These are phyloP conservation scores for Strigamia maritima DNA, from an alignment of 2,888 invertebrate species.

Conservation along the genomic window DNA sequence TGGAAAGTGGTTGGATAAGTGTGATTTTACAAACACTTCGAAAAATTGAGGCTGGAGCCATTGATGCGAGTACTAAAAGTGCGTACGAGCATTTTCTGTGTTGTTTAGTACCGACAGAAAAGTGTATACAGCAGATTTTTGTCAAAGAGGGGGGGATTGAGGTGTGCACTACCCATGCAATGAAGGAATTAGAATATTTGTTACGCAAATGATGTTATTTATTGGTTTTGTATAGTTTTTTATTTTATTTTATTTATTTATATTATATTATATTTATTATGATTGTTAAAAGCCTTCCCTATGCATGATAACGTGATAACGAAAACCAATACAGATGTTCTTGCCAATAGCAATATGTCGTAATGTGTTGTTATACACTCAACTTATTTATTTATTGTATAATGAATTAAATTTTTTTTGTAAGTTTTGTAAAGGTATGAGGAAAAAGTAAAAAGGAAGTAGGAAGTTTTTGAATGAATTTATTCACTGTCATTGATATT, in stretches of 20 bases:
- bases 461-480: background rate
- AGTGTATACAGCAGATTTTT: constrained; percentile 40
- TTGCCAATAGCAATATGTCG: no score
- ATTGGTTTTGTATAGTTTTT: background rate
- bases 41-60: constrained; percentile 76
- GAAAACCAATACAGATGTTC: no score
- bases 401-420: background rate
- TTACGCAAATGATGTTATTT: constrained; percentile 26
- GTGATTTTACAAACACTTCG: constrained; percentile 77
- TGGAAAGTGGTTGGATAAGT: constrained; percentile 91
- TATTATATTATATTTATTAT: background rate
- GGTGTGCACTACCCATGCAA: constrained; percentile 44
- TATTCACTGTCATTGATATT: background rate
- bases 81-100: constrained; percentile 87
- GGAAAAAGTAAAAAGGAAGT: background rate
- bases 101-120: constrained; percentile 59
- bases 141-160: constrained; percentile 41
- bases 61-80: constrained; percentile 78
- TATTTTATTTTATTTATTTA: background rate
- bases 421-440: background rate
- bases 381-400: no score
- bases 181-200: constrained; percentile 43
- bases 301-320: no score
- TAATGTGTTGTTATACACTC: no score
- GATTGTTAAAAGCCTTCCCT: no score